Evolutionary conservation across 2,797 vertebrate genomes (phyloP).

Genomic region (Pteronotus mesoamericanus): DNA sequence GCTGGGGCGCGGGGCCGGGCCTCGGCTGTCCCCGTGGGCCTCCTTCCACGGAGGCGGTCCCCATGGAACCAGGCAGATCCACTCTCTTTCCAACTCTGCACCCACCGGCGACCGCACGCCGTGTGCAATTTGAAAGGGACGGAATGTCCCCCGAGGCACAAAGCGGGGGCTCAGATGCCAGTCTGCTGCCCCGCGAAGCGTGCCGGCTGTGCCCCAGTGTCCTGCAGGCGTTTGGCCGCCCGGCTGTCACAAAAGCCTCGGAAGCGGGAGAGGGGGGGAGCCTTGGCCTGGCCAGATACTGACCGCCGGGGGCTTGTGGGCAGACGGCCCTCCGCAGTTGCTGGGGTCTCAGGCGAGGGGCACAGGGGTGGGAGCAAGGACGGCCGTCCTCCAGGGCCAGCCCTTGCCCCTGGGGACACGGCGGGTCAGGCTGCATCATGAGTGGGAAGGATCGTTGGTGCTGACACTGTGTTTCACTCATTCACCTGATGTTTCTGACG

Average conservation of each 20-base stretch:
- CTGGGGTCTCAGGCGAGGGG: not conserved
- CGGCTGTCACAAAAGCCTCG: not conserved
- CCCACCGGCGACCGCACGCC: fast-evolving
- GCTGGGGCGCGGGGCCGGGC: fast-evolving
- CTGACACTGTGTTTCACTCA: not conserved
- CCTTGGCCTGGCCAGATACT: not conserved
- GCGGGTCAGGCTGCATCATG: fast-evolving
- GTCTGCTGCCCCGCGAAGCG: not conserved
- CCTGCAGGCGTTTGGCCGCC: not conserved
- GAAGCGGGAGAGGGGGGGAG: not conserved
- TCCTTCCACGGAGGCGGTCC: fast-evolving
- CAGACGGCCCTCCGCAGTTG: not conserved
- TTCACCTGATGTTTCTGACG: not conserved
- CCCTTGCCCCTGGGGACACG: too few species aligned
- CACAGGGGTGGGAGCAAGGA: not conserved
- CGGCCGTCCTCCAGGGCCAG: not conserved
- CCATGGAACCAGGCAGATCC: not conserved
- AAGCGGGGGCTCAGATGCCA: not conserved
- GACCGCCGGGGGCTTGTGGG: fast-evolving
- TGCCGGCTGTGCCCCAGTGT: not conserved
- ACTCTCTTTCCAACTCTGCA: not conserved
- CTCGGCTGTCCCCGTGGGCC: not conserved
- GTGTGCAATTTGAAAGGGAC: fast-evolving
- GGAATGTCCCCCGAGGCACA: not conserved
- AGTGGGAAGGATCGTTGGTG: not conserved